Percentiles rank a stretch among this genome's conserved stretches.
Conservation (phyloP, 2,888 invertebrate genomes). For the Cheilosia grossa region DNA sequence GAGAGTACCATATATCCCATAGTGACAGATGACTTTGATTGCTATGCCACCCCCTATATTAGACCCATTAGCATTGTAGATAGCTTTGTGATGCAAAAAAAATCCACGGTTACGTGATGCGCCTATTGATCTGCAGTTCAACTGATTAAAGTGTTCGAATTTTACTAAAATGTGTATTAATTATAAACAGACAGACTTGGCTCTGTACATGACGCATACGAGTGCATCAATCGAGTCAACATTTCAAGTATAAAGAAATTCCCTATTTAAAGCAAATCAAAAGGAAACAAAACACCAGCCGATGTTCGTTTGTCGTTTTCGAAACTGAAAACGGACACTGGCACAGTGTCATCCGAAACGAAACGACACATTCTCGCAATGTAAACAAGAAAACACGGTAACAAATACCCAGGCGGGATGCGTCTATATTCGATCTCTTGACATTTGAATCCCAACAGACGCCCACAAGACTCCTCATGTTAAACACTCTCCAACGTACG, state of each 20-base stretch:
- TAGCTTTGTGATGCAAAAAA: no score
- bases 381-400: slow-evolving; percentile 2
- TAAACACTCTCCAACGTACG: slow-evolving; percentile 6
- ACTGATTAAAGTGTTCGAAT: no score
- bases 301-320: not conserved
- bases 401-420: slow-evolving; percentile 28
- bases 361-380: not conserved
- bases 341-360: slow-evolving; percentile 2
- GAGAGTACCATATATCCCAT: no score
- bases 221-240: not conserved
- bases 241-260: not conserved
- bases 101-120: no score
- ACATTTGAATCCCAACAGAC: slow-evolving; percentile 51
- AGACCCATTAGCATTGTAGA: no score
- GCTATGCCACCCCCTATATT: no score
- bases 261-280: not conserved
- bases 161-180: no score
- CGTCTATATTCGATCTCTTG: slow-evolving; percentile 41
- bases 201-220: no score
- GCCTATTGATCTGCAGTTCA: no score
- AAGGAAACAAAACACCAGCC: not conserved
- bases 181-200: no score
- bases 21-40: no score
- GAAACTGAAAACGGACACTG: slow-evolving; percentile 26
- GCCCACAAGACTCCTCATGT: slow-evolving; percentile 28